Evolutionary conservation across 2,797 vertebrate genomes (phyloP).

Genomic region (Tenualosa ilisha): DNA sequence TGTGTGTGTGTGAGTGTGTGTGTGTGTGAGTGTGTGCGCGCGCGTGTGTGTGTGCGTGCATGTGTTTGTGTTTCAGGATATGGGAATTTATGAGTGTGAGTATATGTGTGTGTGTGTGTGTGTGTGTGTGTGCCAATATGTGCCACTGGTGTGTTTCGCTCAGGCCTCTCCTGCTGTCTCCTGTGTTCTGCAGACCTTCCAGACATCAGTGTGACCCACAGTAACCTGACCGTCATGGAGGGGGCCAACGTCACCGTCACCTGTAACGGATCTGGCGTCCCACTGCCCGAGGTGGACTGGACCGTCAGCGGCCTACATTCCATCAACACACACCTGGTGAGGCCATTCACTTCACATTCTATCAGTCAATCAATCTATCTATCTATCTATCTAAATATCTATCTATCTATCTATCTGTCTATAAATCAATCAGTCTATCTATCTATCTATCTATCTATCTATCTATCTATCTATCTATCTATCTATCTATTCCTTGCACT

Average conservation of each 20-base stretch:
- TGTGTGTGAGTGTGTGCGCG: neutral
- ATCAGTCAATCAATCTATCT: neutral
- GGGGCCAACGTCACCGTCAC: constrained; percentile 92
- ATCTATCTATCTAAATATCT: neutral
- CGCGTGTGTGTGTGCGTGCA: neutral
- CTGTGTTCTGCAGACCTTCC: constrained; percentile 80
- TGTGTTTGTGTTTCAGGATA: neutral
- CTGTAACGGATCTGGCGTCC: constrained; percentile 92
- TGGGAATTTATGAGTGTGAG: too few species aligned
- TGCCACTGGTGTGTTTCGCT: neutral
- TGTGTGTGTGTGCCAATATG: neutral
- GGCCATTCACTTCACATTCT: neutral
- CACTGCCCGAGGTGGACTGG: constrained; percentile 96
- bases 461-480: neutral
- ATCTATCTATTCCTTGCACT: neutral
- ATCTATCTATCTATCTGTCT: neutral
- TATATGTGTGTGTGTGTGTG: neutral
- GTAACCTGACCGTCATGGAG: constrained; percentile 88
- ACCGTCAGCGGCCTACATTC: constrained; percentile 89
- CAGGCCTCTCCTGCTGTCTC: constrained; percentile 29
- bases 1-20: neutral
- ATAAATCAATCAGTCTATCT: neutral
- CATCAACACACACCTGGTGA: constrained; percentile 95
- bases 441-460: neutral
- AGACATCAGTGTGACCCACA: constrained; percentile 94